These are phyloP conservation scores for Drosophila elegans DNA, from an alignment of 1,140 invertebrate genomes.

Conservation along the genomic window DNA sequence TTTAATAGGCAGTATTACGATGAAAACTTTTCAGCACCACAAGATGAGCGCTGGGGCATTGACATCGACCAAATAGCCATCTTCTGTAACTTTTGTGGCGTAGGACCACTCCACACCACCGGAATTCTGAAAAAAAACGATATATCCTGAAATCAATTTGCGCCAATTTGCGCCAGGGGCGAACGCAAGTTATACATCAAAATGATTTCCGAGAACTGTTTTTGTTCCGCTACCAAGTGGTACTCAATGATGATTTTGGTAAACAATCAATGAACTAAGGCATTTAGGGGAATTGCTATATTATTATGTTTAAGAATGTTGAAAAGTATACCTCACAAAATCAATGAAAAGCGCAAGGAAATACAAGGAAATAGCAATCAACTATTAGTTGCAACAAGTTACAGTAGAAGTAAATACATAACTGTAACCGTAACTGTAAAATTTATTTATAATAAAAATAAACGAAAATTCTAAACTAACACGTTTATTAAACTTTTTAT, in stretches of 20 bases:
- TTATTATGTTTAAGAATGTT: no score
- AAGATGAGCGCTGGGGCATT: slow-evolving; percentile 4
- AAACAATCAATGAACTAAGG: neutral
- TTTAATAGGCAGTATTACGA: slow-evolving; percentile 35
- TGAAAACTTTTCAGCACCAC: slow-evolving; percentile 10
- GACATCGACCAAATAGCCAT: neutral
- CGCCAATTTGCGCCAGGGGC: slow-evolving; percentile 6
- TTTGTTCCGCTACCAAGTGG: neutral
- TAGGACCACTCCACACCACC: neutral
- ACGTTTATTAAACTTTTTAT: no score
- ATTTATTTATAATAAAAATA: no score
- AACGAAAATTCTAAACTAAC: no score
- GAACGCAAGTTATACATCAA: slow-evolving; percentile 4
- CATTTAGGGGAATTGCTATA: no score
- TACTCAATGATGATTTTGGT: neutral
- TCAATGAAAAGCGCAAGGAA: no score
- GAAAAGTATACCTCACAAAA: no score
- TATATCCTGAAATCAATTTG: slow-evolving; percentile 24
- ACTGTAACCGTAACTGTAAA: no score
- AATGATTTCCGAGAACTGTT: slow-evolving; percentile 12
- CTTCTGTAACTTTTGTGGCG: no score
- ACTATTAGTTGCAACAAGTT: no score
- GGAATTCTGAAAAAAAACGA: neutral
- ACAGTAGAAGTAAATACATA: no score
- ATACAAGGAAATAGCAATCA: no score